A percentile compares a stretch with the other conserved stretches of the same genome.
These are phyloP conservation scores for Coracopsis vasa DNA, from an alignment of 2,113 vertebrate genomes.

Conservation along the genomic window DNA sequence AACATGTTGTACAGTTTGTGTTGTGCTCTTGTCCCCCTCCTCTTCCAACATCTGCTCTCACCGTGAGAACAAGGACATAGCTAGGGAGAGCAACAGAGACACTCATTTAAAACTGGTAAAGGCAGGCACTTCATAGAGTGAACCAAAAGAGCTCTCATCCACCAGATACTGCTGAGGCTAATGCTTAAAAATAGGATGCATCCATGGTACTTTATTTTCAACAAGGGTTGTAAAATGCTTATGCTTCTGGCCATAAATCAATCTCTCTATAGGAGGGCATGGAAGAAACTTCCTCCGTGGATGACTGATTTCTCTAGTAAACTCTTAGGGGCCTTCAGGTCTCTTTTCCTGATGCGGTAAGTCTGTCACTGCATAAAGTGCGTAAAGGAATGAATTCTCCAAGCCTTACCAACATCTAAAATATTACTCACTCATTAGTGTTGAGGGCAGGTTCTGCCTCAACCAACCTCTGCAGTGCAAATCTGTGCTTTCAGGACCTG, in stretches of 20 bases:
- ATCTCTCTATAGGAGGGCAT: background rate
- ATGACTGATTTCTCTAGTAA: background rate
- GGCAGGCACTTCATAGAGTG: background rate
- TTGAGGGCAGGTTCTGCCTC: background rate
- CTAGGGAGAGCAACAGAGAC: background rate
- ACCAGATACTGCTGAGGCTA: background rate
- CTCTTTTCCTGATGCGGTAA: background rate
- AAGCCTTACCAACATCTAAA: background rate
- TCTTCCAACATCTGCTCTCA: background rate
- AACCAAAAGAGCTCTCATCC: background rate
- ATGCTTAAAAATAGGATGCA: background rate
- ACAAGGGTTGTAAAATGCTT: background rate
- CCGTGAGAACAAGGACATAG: accelerated
- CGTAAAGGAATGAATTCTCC: background rate
- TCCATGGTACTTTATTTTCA: background rate
- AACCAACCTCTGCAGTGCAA: background rate
- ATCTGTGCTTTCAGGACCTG: background rate
- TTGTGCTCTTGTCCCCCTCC: background rate
- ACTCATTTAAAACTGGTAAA: background rate
- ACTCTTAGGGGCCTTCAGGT: background rate
- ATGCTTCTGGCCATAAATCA: background rate
- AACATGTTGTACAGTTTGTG: background rate
- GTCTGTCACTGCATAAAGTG: background rate
- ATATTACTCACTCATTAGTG: accelerated
- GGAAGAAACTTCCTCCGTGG: background rate